phyloP scores from a whole-genome alignment of 2,113 vertebrate species.

The Athene noctua region DNA sequence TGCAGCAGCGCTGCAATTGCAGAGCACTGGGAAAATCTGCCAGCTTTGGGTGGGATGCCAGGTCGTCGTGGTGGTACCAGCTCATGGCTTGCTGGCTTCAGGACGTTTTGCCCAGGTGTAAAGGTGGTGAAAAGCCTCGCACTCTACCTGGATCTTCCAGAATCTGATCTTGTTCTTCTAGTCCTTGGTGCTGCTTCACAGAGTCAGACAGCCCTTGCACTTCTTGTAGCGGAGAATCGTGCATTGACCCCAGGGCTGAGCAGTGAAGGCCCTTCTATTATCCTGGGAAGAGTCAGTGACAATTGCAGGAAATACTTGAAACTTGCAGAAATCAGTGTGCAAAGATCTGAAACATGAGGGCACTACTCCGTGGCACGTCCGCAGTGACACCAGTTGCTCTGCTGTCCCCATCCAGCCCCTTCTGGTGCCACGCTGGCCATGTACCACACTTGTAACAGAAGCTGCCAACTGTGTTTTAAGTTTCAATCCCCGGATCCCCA shows the following conservation, averaged over 20 bases:
- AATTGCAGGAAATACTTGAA: not conserved
- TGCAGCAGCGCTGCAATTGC: not conserved
- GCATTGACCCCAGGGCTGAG: not conserved
- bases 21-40: not conserved
- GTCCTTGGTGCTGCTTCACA: not conserved
- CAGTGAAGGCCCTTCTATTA: not conserved
- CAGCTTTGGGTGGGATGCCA: not conserved
- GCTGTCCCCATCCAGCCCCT: not conserved
- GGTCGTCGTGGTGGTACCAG: not conserved
- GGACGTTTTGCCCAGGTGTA: not conserved
- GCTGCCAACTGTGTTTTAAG: not conserved
- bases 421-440: fast-evolving
- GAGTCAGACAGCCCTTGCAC: not conserved
- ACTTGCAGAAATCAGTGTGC: not conserved
- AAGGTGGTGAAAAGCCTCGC: not conserved
- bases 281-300: not conserved
- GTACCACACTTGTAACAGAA: fast-evolving
- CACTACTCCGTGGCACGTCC: fast-evolving
- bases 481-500: not conserved
- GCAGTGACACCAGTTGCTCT: not conserved
- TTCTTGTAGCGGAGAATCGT: not conserved
- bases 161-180: not conserved
- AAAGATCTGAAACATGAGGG: not conserved
- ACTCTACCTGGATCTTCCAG: not conserved
- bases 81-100: not conserved